Conservation (phyloP, 2,113 vertebrate genomes). For the Gallinago undulata region DNA sequence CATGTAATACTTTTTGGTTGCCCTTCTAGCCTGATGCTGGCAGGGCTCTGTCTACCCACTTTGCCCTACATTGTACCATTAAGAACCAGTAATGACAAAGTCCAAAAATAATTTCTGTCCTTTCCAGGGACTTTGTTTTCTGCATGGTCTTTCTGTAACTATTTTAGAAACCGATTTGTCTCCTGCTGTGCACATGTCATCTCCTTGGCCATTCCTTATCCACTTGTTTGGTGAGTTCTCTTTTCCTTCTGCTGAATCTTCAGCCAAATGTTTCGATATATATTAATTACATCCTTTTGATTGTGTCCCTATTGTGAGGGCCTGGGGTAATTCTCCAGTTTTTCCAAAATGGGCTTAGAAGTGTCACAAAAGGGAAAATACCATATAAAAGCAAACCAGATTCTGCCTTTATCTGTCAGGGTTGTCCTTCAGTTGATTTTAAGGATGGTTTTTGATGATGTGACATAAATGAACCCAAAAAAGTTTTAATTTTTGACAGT, state of each 20-base stretch:
- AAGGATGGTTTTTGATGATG: neutral
- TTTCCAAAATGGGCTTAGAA: neutral
- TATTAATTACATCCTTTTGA: neutral
- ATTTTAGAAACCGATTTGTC: neutral
- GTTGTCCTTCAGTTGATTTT: neutral
- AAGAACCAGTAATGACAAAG: neutral
- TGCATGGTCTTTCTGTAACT: neutral
- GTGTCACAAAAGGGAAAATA: neutral
- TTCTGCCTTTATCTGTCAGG: neutral
- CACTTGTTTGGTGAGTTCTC: neutral
- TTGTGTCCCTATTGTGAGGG: neutral
- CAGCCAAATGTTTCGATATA: neutral
- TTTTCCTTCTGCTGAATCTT: neutral
- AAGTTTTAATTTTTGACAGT: neutral
- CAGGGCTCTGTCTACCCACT: neutral
- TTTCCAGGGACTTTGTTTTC: neutral
- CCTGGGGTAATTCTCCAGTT: neutral
- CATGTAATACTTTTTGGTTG: neutral
- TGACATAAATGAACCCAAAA: neutral
- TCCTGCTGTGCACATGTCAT: neutral
- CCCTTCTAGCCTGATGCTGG: neutral
- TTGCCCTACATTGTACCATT: neutral
- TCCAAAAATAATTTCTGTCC: neutral
- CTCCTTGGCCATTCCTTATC: neutral
- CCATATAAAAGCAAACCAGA: neutral